A percentile compares a stretch with the other conserved stretches of the same genome.
Evolutionary conservation across 2,888 invertebrate genomes (phyloP).

Genomic region (Coelinius sp.): DNA sequence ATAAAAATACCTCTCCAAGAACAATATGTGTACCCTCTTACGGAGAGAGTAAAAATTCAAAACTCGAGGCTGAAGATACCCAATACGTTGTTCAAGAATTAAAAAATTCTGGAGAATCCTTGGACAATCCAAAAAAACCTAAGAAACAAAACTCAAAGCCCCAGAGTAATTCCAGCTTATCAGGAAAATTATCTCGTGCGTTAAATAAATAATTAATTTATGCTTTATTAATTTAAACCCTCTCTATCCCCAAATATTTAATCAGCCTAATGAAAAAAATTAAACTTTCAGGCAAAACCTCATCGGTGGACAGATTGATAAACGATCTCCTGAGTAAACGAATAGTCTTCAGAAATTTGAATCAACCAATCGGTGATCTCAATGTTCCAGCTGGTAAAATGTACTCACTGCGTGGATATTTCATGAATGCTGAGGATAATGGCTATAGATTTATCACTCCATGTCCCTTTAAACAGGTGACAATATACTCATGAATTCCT

Average conservation of each 20-base stretch:
- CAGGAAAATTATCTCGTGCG: slow-evolving; percentile 8
- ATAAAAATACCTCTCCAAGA: slow-evolving; percentile 40
- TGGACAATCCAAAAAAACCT: slow-evolving; percentile 10
- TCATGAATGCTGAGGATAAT: slow-evolving; percentile 43
- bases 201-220: too few species aligned
- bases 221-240: too few species aligned
- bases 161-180: slow-evolving; percentile 2
- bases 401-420: slow-evolving; percentile 47
- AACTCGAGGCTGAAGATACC: slow-evolving; percentile 58
- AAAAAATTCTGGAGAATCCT: slow-evolving; percentile 56
- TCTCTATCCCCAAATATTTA: neutral
- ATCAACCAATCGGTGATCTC: slow-evolving; percentile 43
- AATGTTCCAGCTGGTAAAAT: slow-evolving; percentile 36
- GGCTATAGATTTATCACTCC: slow-evolving; percentile 48
- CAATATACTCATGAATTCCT: too few species aligned
- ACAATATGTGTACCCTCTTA: slow-evolving; percentile 57
- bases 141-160: slow-evolving; percentile 1
- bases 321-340: slow-evolving; percentile 37
- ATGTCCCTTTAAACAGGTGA: slow-evolving; percentile 49
- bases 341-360: slow-evolving; percentile 45
- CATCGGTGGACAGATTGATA: slow-evolving; percentile 36
- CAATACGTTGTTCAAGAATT: slow-evolving; percentile 59
- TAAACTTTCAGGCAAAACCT: slow-evolving; percentile 30
- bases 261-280: neutral
- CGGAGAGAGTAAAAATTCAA: slow-evolving; percentile 53